These are phyloP conservation scores for Sparidentex hasta DNA, from an alignment of 2,797 vertebrate species.

Conservation along the genomic window DNA sequence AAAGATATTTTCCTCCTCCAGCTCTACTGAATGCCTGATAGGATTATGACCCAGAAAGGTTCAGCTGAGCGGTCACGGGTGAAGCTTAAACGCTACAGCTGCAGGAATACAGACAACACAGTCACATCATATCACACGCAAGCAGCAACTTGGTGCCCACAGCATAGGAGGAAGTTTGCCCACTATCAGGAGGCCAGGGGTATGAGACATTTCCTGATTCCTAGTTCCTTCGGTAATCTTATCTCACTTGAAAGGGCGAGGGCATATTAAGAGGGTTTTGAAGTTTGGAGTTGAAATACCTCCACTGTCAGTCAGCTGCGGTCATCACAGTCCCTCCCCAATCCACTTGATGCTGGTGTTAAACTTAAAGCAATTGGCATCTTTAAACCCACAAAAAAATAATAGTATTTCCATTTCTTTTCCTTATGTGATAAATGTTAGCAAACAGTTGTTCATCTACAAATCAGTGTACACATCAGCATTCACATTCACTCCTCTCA, in stretches of 20 bases:
- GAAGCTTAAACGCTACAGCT: constrained; percentile 35
- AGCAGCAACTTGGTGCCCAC: neutral
- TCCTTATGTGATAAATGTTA: neutral
- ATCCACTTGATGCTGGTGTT: neutral
- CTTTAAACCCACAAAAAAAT: neutral
- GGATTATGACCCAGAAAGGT: constrained; percentile 71
- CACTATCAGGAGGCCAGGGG: constrained; percentile 12
- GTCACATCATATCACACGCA: neutral
- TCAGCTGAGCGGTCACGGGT: constrained; percentile 73
- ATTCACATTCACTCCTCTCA: neutral
- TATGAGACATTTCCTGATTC: constrained; percentile 4
- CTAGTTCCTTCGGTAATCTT: constrained; percentile 1
- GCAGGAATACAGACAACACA: constrained; percentile 31
- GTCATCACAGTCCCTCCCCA: neutral
- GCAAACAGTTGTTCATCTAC: neutral
- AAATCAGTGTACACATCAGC: too few species aligned
- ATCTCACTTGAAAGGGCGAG: neutral
- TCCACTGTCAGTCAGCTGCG: neutral
- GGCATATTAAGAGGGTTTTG: neutral
- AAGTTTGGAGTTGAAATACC: too few species aligned
- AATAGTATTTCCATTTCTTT: neutral
- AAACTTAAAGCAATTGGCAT: neutral
- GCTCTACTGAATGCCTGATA: constrained; percentile 66
- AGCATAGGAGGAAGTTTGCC: neutral
- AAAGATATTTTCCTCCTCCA: constrained; percentile 48